These are phyloP conservation scores for Sinohyriopsis cumingii DNA, from an alignment of 2,888 invertebrate species.

Conservation along the genomic window DNA sequence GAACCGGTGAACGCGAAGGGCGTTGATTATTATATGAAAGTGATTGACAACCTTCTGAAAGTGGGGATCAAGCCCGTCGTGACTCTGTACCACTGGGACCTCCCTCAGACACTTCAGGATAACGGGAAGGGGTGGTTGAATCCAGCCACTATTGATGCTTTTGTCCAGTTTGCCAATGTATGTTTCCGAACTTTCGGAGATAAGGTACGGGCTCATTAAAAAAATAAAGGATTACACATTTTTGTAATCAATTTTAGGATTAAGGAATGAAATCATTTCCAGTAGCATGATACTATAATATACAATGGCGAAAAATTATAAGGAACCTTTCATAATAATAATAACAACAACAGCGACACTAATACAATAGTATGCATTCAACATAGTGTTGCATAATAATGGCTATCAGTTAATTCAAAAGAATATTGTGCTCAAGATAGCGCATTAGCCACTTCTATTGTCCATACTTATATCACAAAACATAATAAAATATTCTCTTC, in stretches of 20 bases:
- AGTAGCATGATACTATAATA: too few species aligned
- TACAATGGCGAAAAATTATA: too few species aligned
- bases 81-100: constrained; percentile 75
- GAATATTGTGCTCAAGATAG: too few species aligned
- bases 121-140: constrained; percentile 69
- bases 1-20: constrained; percentile 77
- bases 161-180: constrained; percentile 66
- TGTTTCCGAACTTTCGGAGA: constrained; percentile 69
- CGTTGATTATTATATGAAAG: constrained; percentile 82
- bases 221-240: not conserved
- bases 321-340: too few species aligned
- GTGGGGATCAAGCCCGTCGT: constrained; percentile 77
- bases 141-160: constrained; percentile 49
- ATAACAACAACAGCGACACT: too few species aligned
- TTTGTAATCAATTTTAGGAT: not conserved
- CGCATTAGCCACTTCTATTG: too few species aligned
- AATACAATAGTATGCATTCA: too few species aligned
- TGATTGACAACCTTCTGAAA: constrained; percentile 80
- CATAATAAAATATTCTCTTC: too few species aligned
- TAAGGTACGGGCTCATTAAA: constrained; percentile 47
- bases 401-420: too few species aligned
- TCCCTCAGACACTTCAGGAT: constrained; percentile 71
- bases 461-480: too few species aligned
- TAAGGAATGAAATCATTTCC: too few species aligned
- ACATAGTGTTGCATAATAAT: too few species aligned